These are phyloP conservation scores for Diceros bicornis DNA, from an alignment of 2,797 vertebrate genomes.

Conservation along the genomic window DNA sequence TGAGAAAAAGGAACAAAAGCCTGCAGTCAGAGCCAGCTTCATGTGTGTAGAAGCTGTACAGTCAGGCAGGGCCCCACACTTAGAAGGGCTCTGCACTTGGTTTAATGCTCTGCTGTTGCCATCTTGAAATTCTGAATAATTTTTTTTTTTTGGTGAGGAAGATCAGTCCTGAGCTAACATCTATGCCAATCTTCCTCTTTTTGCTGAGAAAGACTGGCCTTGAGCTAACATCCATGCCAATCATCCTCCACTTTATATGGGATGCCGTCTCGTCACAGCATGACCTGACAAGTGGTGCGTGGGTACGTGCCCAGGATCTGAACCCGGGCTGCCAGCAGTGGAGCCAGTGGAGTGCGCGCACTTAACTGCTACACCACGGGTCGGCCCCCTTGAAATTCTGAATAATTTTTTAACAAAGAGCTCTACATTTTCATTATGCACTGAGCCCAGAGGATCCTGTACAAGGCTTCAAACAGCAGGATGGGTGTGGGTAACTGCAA, in stretches of 20 bases:
- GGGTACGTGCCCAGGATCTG: no score
- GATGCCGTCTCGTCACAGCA: no score
- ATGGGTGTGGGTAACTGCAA: neutral
- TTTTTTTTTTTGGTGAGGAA: neutral
- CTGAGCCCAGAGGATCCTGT: neutral
- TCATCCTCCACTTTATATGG: no score
- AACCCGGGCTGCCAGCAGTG: no score
- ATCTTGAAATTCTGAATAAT: neutral
- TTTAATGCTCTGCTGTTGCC: neutral
- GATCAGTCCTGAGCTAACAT: no score
- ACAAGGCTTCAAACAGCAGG: neutral
- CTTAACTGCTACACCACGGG: no score
- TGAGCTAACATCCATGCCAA: no score
- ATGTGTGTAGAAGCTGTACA: fast-evolving
- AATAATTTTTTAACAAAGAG: neutral
- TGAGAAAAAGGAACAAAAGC: neutral
- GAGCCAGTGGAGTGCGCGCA: no score
- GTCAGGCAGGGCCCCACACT: neutral
- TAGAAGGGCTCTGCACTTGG: neutral
- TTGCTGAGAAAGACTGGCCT: no score
- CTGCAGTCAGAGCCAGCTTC: neutral
- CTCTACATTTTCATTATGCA: neutral
- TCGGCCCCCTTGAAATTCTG: neutral
- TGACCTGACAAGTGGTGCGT: no score
- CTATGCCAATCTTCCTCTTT: no score